Percentiles rank a stretch among this genome's conserved stretches.
phyloP scores from a whole-genome alignment of 2,888 invertebrate genomes.

The Linnaemya vulpina region DNA sequence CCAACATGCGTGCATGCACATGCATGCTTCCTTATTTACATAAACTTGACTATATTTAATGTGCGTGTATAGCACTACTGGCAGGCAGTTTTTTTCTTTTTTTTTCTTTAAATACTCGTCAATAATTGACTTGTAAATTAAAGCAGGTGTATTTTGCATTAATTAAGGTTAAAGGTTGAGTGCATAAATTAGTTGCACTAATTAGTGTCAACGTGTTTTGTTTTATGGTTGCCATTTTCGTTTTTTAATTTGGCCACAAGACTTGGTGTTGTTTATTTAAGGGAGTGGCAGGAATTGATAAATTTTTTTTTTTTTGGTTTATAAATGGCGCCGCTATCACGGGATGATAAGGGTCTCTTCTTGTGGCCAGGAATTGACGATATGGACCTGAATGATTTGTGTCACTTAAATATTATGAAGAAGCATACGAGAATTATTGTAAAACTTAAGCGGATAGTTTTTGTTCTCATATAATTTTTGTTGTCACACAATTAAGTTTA shows the following conservation, averaged over 20 bases:
- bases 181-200: slow-evolving; percentile 59
- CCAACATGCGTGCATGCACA: background rate
- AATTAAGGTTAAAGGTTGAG: slow-evolving; percentile 63
- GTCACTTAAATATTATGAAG: no score
- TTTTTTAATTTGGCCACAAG: background rate
- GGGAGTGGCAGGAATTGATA: no score
- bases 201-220: slow-evolving; percentile 44
- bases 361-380: no score
- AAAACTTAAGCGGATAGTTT: no score
- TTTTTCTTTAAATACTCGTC: slow-evolving; percentile 36
- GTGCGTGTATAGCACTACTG: background rate
- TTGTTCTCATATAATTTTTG: no score
- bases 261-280: slow-evolving; percentile 23
- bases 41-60: background rate
- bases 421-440: no score
- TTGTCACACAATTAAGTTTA: no score
- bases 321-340: no score
- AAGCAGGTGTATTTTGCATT: slow-evolving; percentile 59
- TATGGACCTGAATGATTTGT: no score
- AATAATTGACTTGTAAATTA: slow-evolving; percentile 60
- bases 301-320: no score
- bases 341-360: no score
- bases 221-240: background rate
- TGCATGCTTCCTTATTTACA: background rate
- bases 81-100: no score